phyloP scores from a whole-genome alignment of 2,888 invertebrate species.

The Drosophila sordidapex region DNA sequence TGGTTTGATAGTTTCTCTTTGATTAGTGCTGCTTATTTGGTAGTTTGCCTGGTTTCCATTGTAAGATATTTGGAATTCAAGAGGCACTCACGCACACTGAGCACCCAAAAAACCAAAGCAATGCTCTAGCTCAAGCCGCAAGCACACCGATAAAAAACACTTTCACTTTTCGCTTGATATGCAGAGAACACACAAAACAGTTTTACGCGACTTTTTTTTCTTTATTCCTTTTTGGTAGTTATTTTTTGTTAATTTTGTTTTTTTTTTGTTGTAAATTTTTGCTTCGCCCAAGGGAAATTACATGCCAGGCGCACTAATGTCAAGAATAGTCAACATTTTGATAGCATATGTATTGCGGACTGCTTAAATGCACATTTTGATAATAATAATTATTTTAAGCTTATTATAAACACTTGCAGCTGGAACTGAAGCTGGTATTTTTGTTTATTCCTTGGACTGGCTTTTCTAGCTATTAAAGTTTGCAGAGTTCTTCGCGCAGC shows the following conservation, averaged over 20 bases:
- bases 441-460: slow-evolving; percentile 1
- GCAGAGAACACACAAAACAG: slow-evolving; percentile 77
- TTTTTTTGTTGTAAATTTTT: background rate
- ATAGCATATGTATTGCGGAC: slow-evolving; percentile 19
- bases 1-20: slow-evolving; percentile 64
- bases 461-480: slow-evolving; percentile 10
- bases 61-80: slow-evolving; percentile 74
- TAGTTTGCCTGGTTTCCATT: slow-evolving; percentile 70
- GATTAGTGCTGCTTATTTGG: slow-evolving; percentile 54
- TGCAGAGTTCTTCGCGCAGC: slow-evolving; percentile 32
- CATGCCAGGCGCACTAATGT: slow-evolving; percentile 57
- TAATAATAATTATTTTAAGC: background rate
- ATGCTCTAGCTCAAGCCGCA: slow-evolving; percentile 23
- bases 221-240: slow-evolving; percentile 6
- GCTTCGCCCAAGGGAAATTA: slow-evolving; percentile 29
- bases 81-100: slow-evolving; percentile 68
- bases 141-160: slow-evolving; percentile 54
- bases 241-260: slow-evolving; percentile 7
- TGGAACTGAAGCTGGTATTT: background rate
- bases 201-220: slow-evolving; percentile 41
- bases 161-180: slow-evolving; percentile 78
- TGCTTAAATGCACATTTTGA: slow-evolving; percentile 8
- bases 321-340: slow-evolving; percentile 70
- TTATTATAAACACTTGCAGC: slow-evolving; percentile 11
- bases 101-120: slow-evolving; percentile 33